A percentile compares a stretch with the other conserved stretches of the same genome.
phyloP scores from a whole-genome alignment of 2,888 invertebrate species.

The Flabesymbios commensalis region DNA sequence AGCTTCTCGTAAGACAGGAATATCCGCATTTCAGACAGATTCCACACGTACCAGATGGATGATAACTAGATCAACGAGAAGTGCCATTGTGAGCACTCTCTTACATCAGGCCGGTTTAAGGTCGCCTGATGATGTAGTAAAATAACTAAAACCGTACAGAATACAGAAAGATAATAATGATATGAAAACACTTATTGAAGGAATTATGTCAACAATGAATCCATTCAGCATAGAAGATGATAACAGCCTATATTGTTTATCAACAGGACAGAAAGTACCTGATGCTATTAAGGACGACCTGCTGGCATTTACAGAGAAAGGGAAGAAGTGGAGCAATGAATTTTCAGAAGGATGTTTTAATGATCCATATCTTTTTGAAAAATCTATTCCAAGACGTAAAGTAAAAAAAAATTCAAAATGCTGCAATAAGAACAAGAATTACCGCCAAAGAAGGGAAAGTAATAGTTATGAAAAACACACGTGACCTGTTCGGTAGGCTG shows the following conservation, averaged over 20 bases:
- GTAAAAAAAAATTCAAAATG: too few relatives aligned
- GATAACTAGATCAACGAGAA: background rate
- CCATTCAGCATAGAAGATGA: slow-evolving; percentile 8
- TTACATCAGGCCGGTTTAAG: slow-evolving; percentile 14
- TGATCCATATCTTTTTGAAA: too few relatives aligned
- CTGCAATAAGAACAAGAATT: too few relatives aligned
- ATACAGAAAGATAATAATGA: slow-evolving; percentile 16
- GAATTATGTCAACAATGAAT: slow-evolving; percentile 16
- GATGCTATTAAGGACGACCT: too few relatives aligned
- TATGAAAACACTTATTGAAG: slow-evolving; percentile 16
- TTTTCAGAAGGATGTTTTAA: too few relatives aligned
- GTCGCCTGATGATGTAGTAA: slow-evolving; percentile 2
- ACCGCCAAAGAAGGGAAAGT: too few relatives aligned
- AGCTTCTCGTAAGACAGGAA: slow-evolving; percentile 25
- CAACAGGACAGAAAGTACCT: slow-evolving; percentile 11
- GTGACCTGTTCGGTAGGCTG: too few relatives aligned
- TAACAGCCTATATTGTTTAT: slow-evolving; percentile 8
- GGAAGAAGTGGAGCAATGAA: too few relatives aligned
- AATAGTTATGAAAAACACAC: too few relatives aligned
- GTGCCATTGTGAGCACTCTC: slow-evolving; percentile 10
- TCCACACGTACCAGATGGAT: slow-evolving; percentile 10
- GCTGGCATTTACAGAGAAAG: too few relatives aligned
- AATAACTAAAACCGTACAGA: slow-evolving; percentile 6
- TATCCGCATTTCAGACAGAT: slow-evolving; percentile 16
- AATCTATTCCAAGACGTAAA: too few relatives aligned